Evolutionary conservation across 2,888 invertebrate genomes (phyloP), one percentile per base, ranked within the genome.

Genomic region (Pharmacophagus antenor): DNA sequence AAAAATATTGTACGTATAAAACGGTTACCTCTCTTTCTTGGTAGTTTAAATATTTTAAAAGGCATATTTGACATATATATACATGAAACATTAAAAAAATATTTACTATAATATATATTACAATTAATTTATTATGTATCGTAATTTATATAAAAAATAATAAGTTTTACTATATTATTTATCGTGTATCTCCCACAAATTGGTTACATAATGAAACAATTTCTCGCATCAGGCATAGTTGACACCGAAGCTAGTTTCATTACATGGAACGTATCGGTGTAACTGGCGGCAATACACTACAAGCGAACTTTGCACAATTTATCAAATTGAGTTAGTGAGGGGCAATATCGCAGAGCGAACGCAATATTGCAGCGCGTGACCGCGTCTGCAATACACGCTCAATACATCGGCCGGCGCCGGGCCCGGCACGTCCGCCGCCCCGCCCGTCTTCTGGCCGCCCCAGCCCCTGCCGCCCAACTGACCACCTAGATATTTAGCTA

Each of bases 321-420:
- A 89, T 88, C 88, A 89, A 89, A 88, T 87, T 87, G 88, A 89
- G 88, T 89, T 89, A 88, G 82, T 77, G 87, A 84, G 87, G 84
- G 87, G 89, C 85, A 89, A 89, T 89, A 89, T 88, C 86, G 87
- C 78, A 80, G 79, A 84, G 84, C 85, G 88, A 82, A 88, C 89
- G 89, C 89, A 90, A 89, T 89, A 89, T 89, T 89, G 90, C 90
- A 88, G 88, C 89, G 89, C 90, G 88, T 89, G 90, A 89, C 88
- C 88, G 88, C 88, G 87, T 88, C 90, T 88, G 89, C 88, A 90
- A 88, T 86, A 86, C 89, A 85, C 91, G 91, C 88, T 91, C 91
- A 85, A 91, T 91, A 91, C 90, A 89, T 88, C 89, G 89, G 84
- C 84, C 85, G 87, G 85, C 86, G 86, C 84, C 84, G 72, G 70